These are phyloP conservation scores for Brachyrhaphis roseni DNA, from an alignment of 2,797 vertebrate species.

Conservation along the genomic window DNA sequence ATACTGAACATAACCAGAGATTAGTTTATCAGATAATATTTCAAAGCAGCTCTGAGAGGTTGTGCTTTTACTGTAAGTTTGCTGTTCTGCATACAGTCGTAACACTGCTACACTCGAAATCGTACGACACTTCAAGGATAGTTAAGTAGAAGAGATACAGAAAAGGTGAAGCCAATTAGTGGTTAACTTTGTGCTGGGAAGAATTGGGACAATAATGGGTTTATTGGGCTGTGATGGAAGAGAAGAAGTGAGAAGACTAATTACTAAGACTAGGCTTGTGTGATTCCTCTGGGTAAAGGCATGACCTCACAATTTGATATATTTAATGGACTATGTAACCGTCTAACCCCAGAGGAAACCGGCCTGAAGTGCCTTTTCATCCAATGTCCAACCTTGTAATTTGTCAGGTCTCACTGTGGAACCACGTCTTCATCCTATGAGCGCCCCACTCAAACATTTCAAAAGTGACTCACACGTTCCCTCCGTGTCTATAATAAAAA, in stretches of 20 bases:
- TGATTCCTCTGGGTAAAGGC: constrained; percentile 38
- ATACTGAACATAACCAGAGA: not conserved
- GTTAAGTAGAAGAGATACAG: constrained; percentile 17
- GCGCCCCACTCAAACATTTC: constrained; percentile 16
- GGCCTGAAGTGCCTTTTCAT: constrained; percentile 31
- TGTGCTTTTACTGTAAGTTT: constrained; percentile 16
- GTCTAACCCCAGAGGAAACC: constrained; percentile 2
- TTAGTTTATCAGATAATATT: not conserved
- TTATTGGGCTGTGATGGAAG: constrained; percentile 25
- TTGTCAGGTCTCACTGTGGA: constrained; percentile 30
- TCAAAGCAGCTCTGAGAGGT: not conserved
- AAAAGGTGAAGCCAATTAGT: constrained; percentile 15
- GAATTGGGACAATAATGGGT: constrained; percentile 18
- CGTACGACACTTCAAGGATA: constrained; percentile 21
- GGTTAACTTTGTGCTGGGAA: constrained; percentile 13
- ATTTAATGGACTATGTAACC: constrained; percentile 54
- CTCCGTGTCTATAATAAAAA: constrained; percentile 20
- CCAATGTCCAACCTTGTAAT: constrained; percentile 38
- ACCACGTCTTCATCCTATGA: constrained; percentile 22
- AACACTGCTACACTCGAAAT: not conserved
- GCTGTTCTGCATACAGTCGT: constrained; percentile 5
- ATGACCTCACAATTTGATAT: constrained; percentile 42
- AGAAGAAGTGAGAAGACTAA: constrained; percentile 38
- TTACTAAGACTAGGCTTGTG: constrained; percentile 45
- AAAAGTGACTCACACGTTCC: constrained; percentile 38